phyloP scores from a whole-genome alignment of 2,888 invertebrate species.

The Drosophila histrio region DNA sequence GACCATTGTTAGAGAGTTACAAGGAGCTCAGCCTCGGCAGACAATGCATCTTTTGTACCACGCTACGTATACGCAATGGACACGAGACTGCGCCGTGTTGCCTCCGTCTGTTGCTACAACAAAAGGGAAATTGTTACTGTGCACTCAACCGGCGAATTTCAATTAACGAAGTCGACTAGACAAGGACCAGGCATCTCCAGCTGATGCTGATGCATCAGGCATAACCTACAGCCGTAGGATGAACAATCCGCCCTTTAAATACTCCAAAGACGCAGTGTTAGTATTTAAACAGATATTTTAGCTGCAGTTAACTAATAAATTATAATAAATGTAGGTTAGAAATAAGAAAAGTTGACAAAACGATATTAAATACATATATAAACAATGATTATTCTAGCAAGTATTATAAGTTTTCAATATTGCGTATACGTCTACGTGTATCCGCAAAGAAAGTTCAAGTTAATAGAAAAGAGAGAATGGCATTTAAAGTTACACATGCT shows the following conservation, averaged over 20 bases:
- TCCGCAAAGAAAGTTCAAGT: constrained; percentile 3
- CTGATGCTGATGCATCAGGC: constrained; percentile 1
- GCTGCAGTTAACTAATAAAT: not conserved
- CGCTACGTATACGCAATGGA: constrained; percentile 47
- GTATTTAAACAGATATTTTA: not conserved
- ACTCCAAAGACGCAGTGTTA: not conserved
- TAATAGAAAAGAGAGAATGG: not conserved
- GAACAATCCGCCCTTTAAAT: not conserved
- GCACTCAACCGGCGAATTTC: constrained; percentile 54
- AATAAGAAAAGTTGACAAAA: no score
- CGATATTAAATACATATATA: not conserved
- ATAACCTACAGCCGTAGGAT: not conserved
- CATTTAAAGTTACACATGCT: constrained; percentile 44
- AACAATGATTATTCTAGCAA: not conserved
- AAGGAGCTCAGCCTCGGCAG: constrained; percentile 21
- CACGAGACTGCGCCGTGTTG: constrained; percentile 17
- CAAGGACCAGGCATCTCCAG: not conserved
- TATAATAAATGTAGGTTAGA: not conserved
- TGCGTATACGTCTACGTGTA: not conserved
- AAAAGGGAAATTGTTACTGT: constrained; percentile 47
- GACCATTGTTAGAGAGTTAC: constrained; percentile 35
- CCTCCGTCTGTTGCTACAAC: constrained; percentile 14
- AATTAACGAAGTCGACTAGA: constrained; percentile 56
- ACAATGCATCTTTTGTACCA: constrained; percentile 36
- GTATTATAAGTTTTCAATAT: constrained; percentile 7